These are phyloP conservation scores for Trichogramma pretiosum DNA, from an alignment of 1,140 invertebrate genomes.

Conservation along the genomic window DNA sequence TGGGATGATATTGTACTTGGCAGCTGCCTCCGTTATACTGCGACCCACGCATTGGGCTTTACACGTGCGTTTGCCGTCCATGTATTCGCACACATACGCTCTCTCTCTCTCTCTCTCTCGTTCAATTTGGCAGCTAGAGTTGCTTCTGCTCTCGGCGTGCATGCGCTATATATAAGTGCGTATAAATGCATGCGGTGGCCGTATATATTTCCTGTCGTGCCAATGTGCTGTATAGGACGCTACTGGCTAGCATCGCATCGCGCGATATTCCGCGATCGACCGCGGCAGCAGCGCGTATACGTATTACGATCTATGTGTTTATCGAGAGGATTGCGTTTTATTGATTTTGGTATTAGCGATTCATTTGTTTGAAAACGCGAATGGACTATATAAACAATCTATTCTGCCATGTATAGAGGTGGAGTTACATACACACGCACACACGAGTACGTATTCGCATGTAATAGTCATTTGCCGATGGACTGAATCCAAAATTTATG, in stretches of 20 bases:
- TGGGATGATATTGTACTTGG: too few relatives aligned
- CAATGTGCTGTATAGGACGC: slow-evolving; percentile 12
- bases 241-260: background rate
- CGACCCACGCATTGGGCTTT: too few relatives aligned
- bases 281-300: background rate
- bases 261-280: background rate
- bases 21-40: too few relatives aligned
- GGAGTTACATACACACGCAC: background rate
- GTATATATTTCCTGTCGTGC: slow-evolving; percentile 6
- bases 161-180: too few relatives aligned
- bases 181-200: background rate
- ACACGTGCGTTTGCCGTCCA: too few relatives aligned
- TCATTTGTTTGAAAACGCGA: slow-evolving; percentile 12
- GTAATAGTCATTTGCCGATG: background rate
- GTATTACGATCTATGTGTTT: background rate
- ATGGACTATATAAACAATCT: too few relatives aligned
- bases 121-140: too few relatives aligned
- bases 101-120: too few relatives aligned
- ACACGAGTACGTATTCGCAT: background rate
- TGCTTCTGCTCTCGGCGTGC: too few relatives aligned
- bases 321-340: slow-evolving; percentile 3
- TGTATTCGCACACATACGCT: too few relatives aligned
- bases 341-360: slow-evolving; percentile 17
- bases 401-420: too few relatives aligned
- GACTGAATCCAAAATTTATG: slow-evolving; percentile 7